These are phyloP conservation scores for Argyra leucocephala DNA, from an alignment of 2,888 invertebrate genomes.

Conservation along the genomic window DNA sequence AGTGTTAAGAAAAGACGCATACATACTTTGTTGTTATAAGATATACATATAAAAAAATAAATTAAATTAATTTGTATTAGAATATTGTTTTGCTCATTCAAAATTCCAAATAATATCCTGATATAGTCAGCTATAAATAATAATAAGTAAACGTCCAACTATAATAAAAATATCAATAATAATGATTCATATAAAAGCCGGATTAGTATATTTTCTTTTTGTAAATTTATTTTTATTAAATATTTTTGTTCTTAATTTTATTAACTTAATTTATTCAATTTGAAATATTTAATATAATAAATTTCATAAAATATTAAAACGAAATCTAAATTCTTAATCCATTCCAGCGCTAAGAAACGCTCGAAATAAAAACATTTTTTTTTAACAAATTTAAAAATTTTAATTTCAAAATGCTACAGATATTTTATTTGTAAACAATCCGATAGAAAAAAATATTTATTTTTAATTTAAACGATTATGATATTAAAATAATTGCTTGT, in stretches of 20 bases:
- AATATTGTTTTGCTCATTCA: no score
- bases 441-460: background rate
- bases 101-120: no score
- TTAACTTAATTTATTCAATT: background rate
- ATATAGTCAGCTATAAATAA: no score
- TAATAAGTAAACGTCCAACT: no score
- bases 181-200: no score
- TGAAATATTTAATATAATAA: background rate
- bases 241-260: slow-evolving; percentile 9
- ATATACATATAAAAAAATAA: no score
- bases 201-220: slow-evolving; percentile 13
- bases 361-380: background rate
- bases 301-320: background rate
- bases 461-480: no score
- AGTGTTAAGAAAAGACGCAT: no score
- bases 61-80: no score
- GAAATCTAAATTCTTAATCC: background rate
- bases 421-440: slow-evolving; percentile 5
- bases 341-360: background rate
- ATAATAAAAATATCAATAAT: no score
- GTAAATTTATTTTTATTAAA: slow-evolving; percentile 17
- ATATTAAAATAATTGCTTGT: no score
- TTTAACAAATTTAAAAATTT: background rate
- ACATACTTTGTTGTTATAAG: no score
- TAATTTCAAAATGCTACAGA: background rate